These are phyloP conservation scores for Lophotis ruficrista DNA, from an alignment of 2,113 vertebrate genomes.

Conservation along the genomic window DNA sequence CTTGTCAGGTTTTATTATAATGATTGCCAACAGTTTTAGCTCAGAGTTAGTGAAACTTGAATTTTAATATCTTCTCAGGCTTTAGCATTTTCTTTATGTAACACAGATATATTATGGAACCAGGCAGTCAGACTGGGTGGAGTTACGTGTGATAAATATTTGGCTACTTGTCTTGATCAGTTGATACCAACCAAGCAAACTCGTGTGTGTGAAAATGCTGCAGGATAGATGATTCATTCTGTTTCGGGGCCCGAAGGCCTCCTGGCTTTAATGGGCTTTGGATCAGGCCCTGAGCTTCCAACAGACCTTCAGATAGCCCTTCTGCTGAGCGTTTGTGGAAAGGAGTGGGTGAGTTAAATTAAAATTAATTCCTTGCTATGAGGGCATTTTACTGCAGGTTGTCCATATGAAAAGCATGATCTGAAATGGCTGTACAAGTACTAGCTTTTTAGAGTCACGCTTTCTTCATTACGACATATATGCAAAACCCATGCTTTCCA, in stretches of 20 bases:
- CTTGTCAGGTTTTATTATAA: conserved; percentile 12
- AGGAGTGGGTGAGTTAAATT: neutral
- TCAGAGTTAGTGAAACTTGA: neutral
- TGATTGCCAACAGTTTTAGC: neutral
- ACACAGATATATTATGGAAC: neutral
- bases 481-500: neutral
- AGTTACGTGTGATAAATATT: neutral
- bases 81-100: neutral
- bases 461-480: neutral
- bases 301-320: neutral
- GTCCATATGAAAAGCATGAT: neutral
- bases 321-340: neutral
- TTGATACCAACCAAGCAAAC: neutral
- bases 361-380: neutral
- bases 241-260: neutral
- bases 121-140: neutral
- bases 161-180: neutral
- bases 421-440: neutral
- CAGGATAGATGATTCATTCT: neutral
- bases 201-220: neutral
- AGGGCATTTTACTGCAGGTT: neutral
- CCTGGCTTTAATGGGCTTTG: neutral
- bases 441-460: neutral
- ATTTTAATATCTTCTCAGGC: neutral
- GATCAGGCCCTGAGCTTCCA: neutral